Percentiles rank a stretch among this genome's conserved stretches.
phyloP scores from a whole-genome alignment of 2,113 vertebrate genomes.

The Fregata magnificens region DNA sequence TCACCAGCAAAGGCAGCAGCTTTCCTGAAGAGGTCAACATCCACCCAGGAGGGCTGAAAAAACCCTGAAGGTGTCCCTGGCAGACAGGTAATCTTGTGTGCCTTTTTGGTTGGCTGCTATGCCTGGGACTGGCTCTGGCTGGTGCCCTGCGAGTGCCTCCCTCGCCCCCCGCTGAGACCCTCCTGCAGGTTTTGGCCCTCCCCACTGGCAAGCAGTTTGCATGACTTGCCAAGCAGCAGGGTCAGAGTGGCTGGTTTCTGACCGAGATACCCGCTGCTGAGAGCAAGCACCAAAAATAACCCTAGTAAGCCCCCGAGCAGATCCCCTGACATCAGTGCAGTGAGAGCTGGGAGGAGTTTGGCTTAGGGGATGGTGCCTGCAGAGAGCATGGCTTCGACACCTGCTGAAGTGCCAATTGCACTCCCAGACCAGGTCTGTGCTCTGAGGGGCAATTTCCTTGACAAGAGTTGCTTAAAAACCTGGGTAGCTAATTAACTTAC shows the following conservation, averaged over 20 bases:
- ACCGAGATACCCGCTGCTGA: not conserved
- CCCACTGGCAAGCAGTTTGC: no score
- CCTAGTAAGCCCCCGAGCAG: not conserved
- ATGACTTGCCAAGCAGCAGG: rapidly evolving
- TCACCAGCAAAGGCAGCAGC: not conserved
- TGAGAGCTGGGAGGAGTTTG: rapidly evolving
- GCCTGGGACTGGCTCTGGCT: not conserved
- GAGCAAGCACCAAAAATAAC: not conserved
- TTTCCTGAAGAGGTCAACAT: not conserved
- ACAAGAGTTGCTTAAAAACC: not conserved
- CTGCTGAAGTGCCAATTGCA: conserved; percentile 15
- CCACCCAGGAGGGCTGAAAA: not conserved
- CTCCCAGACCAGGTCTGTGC: not conserved
- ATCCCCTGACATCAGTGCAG: not conserved
- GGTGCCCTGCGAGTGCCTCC: not conserved
- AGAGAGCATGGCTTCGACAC: not conserved
- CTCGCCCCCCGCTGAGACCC: rapidly evolving
- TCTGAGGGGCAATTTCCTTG: not conserved
- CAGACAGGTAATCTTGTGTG: not conserved
- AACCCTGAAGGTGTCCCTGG: not conserved
- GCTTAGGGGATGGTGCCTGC: not conserved
- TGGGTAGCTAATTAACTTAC: conserved; percentile 11
- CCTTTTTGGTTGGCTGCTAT: not conserved
- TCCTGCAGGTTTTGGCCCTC: not conserved
- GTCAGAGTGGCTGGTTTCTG: not conserved